Percentiles rank a stretch among this genome's conserved stretches.
phyloP scores from a whole-genome alignment of 2,797 vertebrate species.

The Poeciliopsis presidionis region DNA sequence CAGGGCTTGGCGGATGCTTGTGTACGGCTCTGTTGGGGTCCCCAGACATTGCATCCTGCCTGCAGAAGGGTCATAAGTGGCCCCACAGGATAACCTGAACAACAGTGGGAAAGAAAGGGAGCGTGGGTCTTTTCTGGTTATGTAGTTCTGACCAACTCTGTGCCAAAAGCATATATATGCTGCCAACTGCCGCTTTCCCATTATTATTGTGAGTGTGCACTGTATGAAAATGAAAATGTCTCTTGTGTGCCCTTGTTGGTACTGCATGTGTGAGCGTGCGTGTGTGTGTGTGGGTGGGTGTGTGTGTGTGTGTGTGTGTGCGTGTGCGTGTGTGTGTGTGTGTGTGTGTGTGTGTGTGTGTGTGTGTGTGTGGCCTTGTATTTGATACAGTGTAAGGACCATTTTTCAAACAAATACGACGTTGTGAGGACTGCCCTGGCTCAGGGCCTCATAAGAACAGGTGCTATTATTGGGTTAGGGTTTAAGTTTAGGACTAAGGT shows the following conservation, averaged over 20 bases:
- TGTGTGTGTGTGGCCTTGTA: not conserved
- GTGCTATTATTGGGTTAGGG: not conserved
- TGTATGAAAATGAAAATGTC: conserved; percentile 30
- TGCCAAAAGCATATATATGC: conserved; percentile 56
- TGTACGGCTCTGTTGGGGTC: conserved; percentile 77
- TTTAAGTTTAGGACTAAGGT: too few relatives aligned
- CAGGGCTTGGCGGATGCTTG: conserved; percentile 81
- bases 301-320: not conserved
- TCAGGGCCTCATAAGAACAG: too few relatives aligned
- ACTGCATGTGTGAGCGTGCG: not conserved
- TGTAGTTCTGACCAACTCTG: conserved; percentile 49
- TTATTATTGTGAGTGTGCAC: conserved; percentile 51
- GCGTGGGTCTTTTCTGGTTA: conserved; percentile 67
- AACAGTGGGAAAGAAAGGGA: conserved; percentile 83
- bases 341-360: too few relatives aligned
- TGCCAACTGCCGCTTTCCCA: conserved; percentile 53
- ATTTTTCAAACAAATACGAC: too few relatives aligned
- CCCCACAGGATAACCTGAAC: conserved; percentile 86
- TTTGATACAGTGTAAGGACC: not conserved
- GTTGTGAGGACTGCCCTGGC: not conserved
- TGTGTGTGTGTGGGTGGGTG: not conserved
- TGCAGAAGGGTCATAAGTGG: conserved; percentile 78
- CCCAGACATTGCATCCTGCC: conserved; percentile 84
- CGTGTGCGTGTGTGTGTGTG: not conserved
- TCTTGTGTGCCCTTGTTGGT: conserved; percentile 3